Evolutionary conservation across 2,888 invertebrate genomes (phyloP).

Genomic region (Aspidiotus destructor): DNA sequence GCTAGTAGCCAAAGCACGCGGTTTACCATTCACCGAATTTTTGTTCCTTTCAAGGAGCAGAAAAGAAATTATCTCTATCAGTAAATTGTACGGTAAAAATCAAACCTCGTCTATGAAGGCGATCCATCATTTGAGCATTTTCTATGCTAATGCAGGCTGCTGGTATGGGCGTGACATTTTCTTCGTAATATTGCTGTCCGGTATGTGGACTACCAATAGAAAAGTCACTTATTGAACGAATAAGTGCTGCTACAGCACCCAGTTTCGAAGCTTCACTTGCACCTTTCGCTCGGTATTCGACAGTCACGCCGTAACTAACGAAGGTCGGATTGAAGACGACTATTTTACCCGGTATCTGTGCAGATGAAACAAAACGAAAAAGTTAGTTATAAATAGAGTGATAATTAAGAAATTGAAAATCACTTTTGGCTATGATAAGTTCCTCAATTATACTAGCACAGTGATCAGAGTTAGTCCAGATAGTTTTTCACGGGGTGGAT

Average conservation of each 20-base stretch:
- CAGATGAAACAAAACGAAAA: too few relatives aligned
- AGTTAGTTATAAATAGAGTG: too few relatives aligned
- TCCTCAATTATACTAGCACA: too few relatives aligned
- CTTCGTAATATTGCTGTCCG: slow-evolving; percentile 56
- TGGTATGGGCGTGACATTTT: slow-evolving; percentile 56
- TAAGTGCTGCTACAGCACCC: slow-evolving; percentile 65
- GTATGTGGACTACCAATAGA: slow-evolving; percentile 70
- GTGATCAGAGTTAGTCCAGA: too few relatives aligned
- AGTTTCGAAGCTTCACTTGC: slow-evolving; percentile 59
- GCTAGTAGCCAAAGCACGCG: too few relatives aligned
- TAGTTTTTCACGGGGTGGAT: too few relatives aligned
- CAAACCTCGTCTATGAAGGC: slow-evolving; percentile 51
- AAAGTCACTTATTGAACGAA: slow-evolving; percentile 65
- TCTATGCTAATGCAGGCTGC: slow-evolving; percentile 65
- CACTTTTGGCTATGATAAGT: too few relatives aligned
- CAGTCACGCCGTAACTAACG: slow-evolving; percentile 56
- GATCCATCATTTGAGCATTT: slow-evolving; percentile 62
- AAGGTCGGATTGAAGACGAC: slow-evolving; percentile 63
- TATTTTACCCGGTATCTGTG: slow-evolving; percentile 57
- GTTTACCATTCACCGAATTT: too few relatives aligned
- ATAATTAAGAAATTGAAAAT: too few relatives aligned
- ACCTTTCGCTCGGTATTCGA: slow-evolving; percentile 54
- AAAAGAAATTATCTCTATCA: too few relatives aligned
- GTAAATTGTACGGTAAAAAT: too few relatives aligned
- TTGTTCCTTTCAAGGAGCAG: too few relatives aligned